These are phyloP conservation scores for Rhogogaster chlorosoma DNA, from an alignment of 2,888 invertebrate genomes.

Conservation along the genomic window DNA sequence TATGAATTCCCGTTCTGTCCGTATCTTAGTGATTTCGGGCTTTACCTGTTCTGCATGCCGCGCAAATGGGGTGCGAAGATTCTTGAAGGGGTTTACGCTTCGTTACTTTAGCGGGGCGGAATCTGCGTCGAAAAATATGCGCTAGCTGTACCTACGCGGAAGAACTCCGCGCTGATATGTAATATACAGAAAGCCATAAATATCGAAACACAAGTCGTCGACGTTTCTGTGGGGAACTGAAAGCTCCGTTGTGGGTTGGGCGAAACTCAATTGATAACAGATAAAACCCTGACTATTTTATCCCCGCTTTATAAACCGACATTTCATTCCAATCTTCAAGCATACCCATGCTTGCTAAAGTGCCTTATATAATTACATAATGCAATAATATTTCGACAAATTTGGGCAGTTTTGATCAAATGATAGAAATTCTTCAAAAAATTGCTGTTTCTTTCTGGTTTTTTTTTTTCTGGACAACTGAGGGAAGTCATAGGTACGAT, in stretches of 20 bases:
- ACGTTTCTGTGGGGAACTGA: conserved; percentile 66
- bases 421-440: neutral
- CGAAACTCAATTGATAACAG: conserved; percentile 72
- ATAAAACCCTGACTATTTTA: conserved; percentile 63
- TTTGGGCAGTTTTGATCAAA: neutral
- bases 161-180: conserved; percentile 22
- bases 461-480: neutral
- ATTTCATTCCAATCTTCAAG: neutral
- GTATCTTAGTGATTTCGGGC: neutral
- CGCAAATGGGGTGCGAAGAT: neutral
- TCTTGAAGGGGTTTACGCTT: conserved; percentile 11
- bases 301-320: neutral
- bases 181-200: conserved; percentile 66
- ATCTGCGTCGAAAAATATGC: conserved; percentile 25
- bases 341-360: neutral
- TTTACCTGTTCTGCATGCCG: conserved; percentile 1
- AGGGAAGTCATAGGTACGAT: neutral
- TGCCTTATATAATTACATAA: neutral
- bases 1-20: neutral
- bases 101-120: neutral
- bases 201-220: conserved; percentile 70
- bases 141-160: neutral
- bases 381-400: neutral
- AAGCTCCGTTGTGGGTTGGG: conserved; percentile 58
- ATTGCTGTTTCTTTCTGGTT: neutral